Evolutionary conservation across 2,113 vertebrate species (phyloP).

Genomic region (Alethe diademata): DNA sequence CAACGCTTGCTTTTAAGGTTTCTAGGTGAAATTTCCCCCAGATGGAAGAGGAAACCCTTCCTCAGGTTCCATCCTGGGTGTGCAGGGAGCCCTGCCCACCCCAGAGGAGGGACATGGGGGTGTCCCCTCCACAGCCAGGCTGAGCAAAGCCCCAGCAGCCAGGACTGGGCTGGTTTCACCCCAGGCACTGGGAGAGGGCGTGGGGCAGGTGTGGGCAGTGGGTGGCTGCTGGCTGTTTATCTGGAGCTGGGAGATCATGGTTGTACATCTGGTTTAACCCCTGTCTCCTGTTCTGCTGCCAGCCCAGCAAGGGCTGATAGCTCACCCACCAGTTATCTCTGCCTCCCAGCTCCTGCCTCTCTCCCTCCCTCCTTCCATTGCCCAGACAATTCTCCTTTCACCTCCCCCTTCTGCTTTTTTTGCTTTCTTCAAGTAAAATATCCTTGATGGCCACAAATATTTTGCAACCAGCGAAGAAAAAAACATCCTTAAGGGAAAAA

Average conservation of each 20-base stretch:
- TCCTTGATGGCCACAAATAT: accelerated
- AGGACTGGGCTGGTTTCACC: not conserved
- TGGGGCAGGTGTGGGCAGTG: not conserved
- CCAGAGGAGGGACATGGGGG: accelerated
- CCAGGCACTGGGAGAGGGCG: not conserved
- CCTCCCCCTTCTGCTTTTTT: not conserved
- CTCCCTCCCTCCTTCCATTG: not conserved
- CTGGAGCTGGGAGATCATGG: not conserved
- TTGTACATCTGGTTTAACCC: not conserved
- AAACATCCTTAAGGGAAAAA: not conserved
- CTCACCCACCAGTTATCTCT: not conserved
- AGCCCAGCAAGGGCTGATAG: not conserved
- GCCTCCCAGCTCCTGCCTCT: not conserved
- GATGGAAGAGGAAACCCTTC: accelerated
- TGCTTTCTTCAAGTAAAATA: not conserved
- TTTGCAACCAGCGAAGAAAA: not conserved
- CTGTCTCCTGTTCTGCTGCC: not conserved
- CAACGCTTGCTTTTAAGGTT: not conserved
- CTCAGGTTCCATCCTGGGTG: accelerated
- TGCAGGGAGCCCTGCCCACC: not conserved
- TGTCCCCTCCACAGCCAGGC: not conserved
- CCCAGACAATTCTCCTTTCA: not conserved
- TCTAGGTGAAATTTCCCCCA: not conserved
- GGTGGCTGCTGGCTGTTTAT: not conserved
- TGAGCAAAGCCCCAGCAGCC: not conserved